phyloP scores from a whole-genome alignment of 2,113 vertebrate species.

The Accipiter virgatus region DNA sequence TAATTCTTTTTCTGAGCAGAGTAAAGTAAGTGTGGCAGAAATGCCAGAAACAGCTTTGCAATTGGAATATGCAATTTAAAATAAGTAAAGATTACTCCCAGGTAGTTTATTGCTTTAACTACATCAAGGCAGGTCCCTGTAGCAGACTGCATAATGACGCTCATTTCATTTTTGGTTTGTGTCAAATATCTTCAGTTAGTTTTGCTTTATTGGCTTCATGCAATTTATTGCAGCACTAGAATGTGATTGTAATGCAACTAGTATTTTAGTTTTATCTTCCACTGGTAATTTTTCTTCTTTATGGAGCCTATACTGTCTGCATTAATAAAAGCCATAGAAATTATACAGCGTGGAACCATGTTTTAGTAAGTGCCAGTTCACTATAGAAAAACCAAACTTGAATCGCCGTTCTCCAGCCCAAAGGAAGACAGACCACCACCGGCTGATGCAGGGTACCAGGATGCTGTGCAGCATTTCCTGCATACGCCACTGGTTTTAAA shows the following conservation, averaged over 20 bases:
- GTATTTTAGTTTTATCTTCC: constrained; percentile 79
- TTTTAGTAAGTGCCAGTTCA: constrained; percentile 63
- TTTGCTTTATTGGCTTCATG: constrained; percentile 78
- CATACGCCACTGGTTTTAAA: not conserved
- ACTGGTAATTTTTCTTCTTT: constrained; percentile 77
- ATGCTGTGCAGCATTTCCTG: not conserved
- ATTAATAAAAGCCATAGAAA: constrained; percentile 77
- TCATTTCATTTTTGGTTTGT: constrained; percentile 79
- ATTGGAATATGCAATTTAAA: constrained; percentile 77
- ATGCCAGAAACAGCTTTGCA: constrained; percentile 73
- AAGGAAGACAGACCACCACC: not conserved
- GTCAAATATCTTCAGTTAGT: constrained; percentile 80
- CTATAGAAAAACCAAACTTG: not conserved
- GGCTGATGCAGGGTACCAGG: fast-evolving
- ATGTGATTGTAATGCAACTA: constrained; percentile 74
- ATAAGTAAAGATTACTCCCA: constrained; percentile 78
- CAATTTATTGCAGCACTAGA: constrained; percentile 76
- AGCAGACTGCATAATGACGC: constrained; percentile 71
- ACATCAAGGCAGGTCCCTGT: constrained; percentile 68
- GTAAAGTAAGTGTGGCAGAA: constrained; percentile 74
- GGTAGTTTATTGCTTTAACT: constrained; percentile 79
- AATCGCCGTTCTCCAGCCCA: not conserved
- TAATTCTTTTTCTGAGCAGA: constrained; percentile 56
- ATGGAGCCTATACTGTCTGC: constrained; percentile 69
- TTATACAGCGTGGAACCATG: constrained; percentile 66